phyloP scores from a whole-genome alignment of 2,113 vertebrate genomes.

The Tachysurus fulvidraco region DNA sequence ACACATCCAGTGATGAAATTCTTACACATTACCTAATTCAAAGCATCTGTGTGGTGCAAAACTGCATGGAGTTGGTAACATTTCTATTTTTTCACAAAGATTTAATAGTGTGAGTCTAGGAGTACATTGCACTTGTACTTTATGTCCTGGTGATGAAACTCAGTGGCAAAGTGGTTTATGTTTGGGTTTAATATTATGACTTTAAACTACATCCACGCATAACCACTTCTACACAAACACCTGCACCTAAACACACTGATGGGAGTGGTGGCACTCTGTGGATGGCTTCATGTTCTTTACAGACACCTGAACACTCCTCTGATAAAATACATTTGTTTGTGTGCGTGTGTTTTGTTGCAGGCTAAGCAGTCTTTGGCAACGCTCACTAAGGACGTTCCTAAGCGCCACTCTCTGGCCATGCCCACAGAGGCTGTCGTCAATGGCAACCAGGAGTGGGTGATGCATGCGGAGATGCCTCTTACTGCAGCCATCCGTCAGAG shows the following conservation, averaged over 20 bases:
- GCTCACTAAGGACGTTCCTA: constrained; percentile 95
- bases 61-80: background rate
- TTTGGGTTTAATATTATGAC: background rate
- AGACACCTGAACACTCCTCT: background rate
- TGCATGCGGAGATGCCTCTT: constrained; percentile 93
- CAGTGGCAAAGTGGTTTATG: constrained; percentile 25
- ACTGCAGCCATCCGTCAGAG: constrained; percentile 97
- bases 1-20: background rate
- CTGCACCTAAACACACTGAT: constrained; percentile 26
- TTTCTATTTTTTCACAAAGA: background rate
- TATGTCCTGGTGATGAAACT: background rate
- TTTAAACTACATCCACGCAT: background rate
- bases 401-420: constrained; percentile 95
- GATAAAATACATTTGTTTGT: constrained; percentile 19
- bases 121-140: constrained; percentile 21
- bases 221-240: constrained; percentile 13
- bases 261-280: constrained; percentile 24
- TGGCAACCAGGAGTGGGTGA: constrained; percentile 99
- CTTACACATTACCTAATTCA: background rate
- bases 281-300: background rate
- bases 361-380: constrained; percentile 98
- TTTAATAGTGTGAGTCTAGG: background rate
- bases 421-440: constrained; percentile 93
- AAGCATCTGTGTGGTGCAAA: background rate
- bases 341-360: constrained; percentile 66